Base-by-base conservation (phyloP, 2,797 vertebrate genomes). In the Enteromius paludinosus region DNA sequence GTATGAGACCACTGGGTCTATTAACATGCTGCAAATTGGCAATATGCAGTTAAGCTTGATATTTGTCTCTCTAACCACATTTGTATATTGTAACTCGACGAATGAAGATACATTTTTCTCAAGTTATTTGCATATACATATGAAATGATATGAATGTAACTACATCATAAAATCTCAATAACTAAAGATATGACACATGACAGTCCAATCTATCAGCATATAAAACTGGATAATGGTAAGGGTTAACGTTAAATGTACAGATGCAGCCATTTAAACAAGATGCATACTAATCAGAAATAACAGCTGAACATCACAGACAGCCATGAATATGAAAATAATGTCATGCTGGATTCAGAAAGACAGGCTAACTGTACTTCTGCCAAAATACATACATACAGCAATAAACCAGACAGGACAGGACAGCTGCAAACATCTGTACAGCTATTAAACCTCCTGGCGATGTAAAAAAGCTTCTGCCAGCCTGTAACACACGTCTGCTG, bases 201-300 rank as follows among this genome's bases (percentile, higher is more conserved):
- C 12, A 64, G 15, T 18, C 4, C 28, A 4, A 17, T 64, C 15
- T 64, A 6, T 62, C 6, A 62, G 28, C 28, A 33, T 4, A 30
- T 5, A 64, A 9, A 17, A 18, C 2, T 18, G 15, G 3, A 64
- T 30, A 18, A 18, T 18, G 3, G 17, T 28, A 33, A 20, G 18
- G 35, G 25, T 79, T 59, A 43, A 69, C 30, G 49, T 43, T 69
- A 59, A 79, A 45, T 5, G 4, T 38, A 70, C 49, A 56, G 54
- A 61, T 43, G 66, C 12, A 38, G 47, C 11, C 47, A 61, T 61
- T 79, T 61, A 61, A 45, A 45, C 54, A 25, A 81, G 2, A 76
- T 7, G 41, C 56, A 79, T 41, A 30, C 5, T 28, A 5, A 47
- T 47, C 41, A 71, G 41, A 52, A 45, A 4, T 28, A 68, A 43